A percentile compares a stretch with the other conserved stretches of the same genome.
phyloP scores from a whole-genome alignment of 2,888 invertebrate species.

The Acronicta aceris region DNA sequence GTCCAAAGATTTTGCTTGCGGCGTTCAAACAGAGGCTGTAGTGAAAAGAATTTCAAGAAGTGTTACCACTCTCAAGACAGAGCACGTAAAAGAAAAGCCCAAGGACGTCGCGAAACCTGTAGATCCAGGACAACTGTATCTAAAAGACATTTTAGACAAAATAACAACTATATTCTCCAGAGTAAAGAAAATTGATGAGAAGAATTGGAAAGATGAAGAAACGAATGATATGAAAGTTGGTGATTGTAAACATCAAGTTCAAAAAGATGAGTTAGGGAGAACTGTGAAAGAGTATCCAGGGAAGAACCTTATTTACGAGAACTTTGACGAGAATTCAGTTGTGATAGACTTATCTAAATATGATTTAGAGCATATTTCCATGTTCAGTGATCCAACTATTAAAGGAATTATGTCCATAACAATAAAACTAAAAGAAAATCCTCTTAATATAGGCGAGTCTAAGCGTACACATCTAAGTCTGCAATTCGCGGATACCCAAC shows the following conservation, averaged over 20 bases:
- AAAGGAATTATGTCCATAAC: slow-evolving; percentile 69
- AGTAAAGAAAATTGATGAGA: slow-evolving; percentile 52
- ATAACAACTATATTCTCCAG: slow-evolving; percentile 73
- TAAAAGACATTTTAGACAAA: slow-evolving; percentile 76
- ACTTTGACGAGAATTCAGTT: slow-evolving; percentile 66
- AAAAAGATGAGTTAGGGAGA: slow-evolving; percentile 56
- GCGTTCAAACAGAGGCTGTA: slow-evolving; percentile 73
- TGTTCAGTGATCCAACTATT: slow-evolving; percentile 62
- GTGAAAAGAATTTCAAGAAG: slow-evolving; percentile 71
- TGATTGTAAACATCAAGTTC: slow-evolving; percentile 24
- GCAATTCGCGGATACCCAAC: slow-evolving; percentile 61
- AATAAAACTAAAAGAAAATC: slow-evolving; percentile 72
- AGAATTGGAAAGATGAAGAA: slow-evolving; percentile 29
- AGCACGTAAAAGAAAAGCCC: slow-evolving; percentile 32
- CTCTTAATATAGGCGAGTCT: slow-evolving; percentile 52
- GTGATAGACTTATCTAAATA: slow-evolving; percentile 75
- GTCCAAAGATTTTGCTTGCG: slow-evolving; percentile 54
- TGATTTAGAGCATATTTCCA: slow-evolving; percentile 72
- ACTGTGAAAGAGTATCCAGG: slow-evolving; percentile 51
- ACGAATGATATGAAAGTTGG: slow-evolving; percentile 36
- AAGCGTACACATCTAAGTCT: slow-evolving; percentile 62
- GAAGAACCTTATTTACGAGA: slow-evolving; percentile 60
- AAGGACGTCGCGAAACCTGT: slow-evolving; percentile 37
- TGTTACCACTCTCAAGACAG: slow-evolving; percentile 60
- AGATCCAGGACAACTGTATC: slow-evolving; percentile 70